Conservation (phyloP, 2,888 invertebrate species). For the Ischnura elegans region DNA sequence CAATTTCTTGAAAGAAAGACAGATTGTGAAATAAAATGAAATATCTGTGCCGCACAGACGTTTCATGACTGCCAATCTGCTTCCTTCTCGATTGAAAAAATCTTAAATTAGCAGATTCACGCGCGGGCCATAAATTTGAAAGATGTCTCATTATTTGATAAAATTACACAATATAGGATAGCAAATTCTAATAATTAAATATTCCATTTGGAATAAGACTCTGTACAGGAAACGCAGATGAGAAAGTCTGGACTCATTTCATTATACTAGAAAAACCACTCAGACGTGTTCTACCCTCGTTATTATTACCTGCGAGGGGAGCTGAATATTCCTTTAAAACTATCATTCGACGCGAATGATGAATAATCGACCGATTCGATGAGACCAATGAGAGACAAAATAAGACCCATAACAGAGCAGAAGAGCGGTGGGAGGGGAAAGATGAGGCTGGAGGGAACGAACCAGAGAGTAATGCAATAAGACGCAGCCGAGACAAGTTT, state of each 20-base stretch:
- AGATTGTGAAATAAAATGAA: no score
- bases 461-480: neutral
- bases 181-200: no score
- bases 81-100: neutral
- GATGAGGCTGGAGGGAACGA: no score
- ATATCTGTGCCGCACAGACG: no score
- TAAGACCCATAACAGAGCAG: neutral
- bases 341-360: neutral
- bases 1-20: no score
- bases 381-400: neutral
- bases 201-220: no score
- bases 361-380: conserved; percentile 5
- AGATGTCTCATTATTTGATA: neutral
- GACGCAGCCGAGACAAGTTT: neutral
- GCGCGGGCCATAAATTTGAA: neutral
- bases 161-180: no score
- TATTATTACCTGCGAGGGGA: neutral
- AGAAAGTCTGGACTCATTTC: neutral
- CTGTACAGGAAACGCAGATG: neutral
- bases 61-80: neutral
- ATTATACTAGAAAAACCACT: neutral
- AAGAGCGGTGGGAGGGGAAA: neutral
- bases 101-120: neutral
- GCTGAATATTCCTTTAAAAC: neutral
- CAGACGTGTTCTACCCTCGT: neutral